Percentiles rank a stretch among this genome's conserved stretches.
Conservation (phyloP, 2,113 vertebrate genomes). For the Gymnobelideus leadbeateri region DNA sequence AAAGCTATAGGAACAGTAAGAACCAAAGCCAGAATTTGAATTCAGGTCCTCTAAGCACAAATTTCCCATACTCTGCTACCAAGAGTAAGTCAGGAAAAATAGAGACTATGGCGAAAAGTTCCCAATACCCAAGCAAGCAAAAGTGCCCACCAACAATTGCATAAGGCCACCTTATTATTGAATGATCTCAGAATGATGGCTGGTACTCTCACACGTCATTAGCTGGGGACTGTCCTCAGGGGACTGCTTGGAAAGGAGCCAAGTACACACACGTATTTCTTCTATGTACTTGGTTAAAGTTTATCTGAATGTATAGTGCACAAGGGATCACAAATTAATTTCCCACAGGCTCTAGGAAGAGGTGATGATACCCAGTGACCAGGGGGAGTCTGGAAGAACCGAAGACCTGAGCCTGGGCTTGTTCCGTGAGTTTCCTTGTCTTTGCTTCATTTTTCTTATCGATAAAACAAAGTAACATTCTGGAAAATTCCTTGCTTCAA, state of each 20-base stretch:
- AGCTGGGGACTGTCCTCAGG: neutral
- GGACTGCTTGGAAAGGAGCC: neutral
- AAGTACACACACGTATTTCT: neutral
- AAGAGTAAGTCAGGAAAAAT: neutral
- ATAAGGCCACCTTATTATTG: neutral
- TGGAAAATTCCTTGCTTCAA: neutral
- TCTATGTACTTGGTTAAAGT: neutral
- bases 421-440: neutral
- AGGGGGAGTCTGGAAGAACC: neutral
- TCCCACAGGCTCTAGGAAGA: neutral
- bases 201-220: neutral
- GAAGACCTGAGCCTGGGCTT: neutral
- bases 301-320: neutral
- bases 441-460: conserved; percentile 33
- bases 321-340: neutral
- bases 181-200: neutral
- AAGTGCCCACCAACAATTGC: neutral
- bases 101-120: neutral
- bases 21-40: neutral
- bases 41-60: neutral
- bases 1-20: neutral
- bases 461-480: neutral
- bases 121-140: neutral
- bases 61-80: neutral
- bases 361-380: neutral